phyloP scores from a whole-genome alignment of 2,797 vertebrate genomes.

The Mus spretus region DNA sequence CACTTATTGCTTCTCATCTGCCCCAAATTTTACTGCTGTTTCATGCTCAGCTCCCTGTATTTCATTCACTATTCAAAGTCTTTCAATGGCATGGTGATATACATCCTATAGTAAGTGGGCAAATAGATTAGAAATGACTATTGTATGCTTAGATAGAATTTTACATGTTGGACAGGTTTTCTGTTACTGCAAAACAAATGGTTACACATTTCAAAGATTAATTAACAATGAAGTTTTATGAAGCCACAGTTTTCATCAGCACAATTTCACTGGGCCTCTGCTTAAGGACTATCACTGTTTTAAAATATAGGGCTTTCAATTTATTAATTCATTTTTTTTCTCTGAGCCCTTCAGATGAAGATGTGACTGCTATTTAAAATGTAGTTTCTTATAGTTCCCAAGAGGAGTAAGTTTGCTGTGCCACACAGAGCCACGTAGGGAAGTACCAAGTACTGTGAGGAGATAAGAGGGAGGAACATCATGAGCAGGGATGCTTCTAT shows the following conservation, averaged over 20 bases:
- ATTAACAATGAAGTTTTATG: conserved; percentile 51
- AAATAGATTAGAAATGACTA: conserved; percentile 44
- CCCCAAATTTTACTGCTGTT: conserved; percentile 26
- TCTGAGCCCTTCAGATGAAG: conserved; percentile 2
- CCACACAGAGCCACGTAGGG: neutral
- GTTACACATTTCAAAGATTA: conserved; percentile 19
- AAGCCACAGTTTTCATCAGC: conserved; percentile 26
- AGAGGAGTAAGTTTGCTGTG: neutral
- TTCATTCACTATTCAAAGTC: conserved; percentile 38
- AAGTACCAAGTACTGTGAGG: neutral
- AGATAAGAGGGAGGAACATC: neutral
- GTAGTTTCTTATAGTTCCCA: conserved; percentile 5
- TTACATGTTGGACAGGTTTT: conserved; percentile 36
- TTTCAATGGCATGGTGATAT: neutral
- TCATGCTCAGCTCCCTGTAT: conserved; percentile 22
- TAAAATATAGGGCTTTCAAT: conserved; percentile 23
- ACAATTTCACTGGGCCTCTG: conserved; percentile 4
- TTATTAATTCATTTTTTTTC: neutral
- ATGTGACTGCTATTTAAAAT: conserved; percentile 35
- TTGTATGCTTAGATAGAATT: conserved; percentile 40
- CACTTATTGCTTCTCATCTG: neutral
- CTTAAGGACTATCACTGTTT: conserved; percentile 9
- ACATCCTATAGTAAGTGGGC: neutral
- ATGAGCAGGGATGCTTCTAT: neutral
- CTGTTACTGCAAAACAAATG: conserved; percentile 9